These are phyloP conservation scores for Phaethornis superciliosus DNA, from an alignment of 2,113 vertebrate genomes.

Conservation along the genomic window DNA sequence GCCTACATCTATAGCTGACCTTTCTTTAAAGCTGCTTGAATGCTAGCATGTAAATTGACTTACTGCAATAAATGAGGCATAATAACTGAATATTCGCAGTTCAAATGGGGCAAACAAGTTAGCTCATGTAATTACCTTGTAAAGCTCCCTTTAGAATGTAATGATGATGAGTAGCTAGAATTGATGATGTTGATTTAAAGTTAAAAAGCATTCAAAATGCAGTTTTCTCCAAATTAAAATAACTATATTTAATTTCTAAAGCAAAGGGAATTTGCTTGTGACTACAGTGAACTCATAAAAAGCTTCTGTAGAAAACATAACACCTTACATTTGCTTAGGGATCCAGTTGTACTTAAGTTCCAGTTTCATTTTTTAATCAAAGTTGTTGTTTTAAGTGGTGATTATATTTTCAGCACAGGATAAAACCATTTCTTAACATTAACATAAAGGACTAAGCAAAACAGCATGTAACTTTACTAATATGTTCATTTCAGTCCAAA, in stretches of 20 bases:
- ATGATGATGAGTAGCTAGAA: background rate
- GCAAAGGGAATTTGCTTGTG: background rate
- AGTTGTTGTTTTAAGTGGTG: constrained; percentile 1
- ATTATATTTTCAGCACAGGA: constrained; percentile 20
- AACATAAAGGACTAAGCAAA: background rate
- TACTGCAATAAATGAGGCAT: background rate
- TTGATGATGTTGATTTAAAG: background rate
- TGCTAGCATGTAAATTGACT: background rate
- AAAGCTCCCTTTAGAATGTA: background rate
- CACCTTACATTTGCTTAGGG: background rate
- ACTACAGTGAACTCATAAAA: background rate
- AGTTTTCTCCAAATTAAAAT: background rate
- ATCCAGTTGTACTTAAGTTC: background rate
- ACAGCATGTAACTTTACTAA: background rate
- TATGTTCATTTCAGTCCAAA: background rate
- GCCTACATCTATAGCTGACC: background rate
- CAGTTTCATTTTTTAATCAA: constrained; percentile 4
- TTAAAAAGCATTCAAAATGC: background rate
- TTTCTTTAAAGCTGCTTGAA: background rate
- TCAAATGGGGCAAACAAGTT: background rate
- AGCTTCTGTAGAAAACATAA: background rate
- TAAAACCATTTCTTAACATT: background rate
- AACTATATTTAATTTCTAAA: background rate
- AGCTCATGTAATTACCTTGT: background rate
- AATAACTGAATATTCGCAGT: background rate